phyloP scores from a whole-genome alignment of 2,888 invertebrate species.

The Fragum fragum region DNA sequence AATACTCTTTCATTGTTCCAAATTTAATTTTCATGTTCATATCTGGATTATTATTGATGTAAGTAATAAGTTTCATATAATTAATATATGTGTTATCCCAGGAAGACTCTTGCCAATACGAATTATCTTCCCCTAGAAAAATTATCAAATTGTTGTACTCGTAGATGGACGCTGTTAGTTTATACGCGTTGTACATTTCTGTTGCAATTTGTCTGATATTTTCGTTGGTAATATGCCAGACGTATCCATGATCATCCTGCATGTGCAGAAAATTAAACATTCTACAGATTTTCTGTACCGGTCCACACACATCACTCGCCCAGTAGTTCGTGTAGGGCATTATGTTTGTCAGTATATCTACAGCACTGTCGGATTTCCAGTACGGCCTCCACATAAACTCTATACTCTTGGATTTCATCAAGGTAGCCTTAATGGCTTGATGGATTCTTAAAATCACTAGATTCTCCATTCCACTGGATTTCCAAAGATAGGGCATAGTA shows the following conservation, averaged over 20 bases:
- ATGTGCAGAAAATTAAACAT: constrained; percentile 91
- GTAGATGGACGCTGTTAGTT: constrained; percentile 95
- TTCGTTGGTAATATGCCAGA: constrained; percentile 83
- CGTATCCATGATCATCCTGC: constrained; percentile 89
- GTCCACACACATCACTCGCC: constrained; percentile 98
- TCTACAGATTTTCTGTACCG: constrained; percentile 92
- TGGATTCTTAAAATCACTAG: constrained; percentile 86
- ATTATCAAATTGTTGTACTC: constrained; percentile 97
- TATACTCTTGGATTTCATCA: constrained; percentile 93
- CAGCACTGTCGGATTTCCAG: constrained; percentile 88
- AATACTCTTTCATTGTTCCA: constrained; percentile 97
- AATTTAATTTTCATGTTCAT: constrained; percentile 88
- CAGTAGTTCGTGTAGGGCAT: constrained; percentile 98
- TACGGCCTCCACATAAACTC: constrained; percentile 96
- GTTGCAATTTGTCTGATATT: constrained; percentile 95
- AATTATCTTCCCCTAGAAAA: constrained; percentile 98
- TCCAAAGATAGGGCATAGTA: constrained; percentile 84
- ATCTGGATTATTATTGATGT: constrained; percentile 94
- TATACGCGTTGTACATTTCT: constrained; percentile 94
- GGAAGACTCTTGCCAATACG: constrained; percentile 95
- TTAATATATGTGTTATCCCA: constrained; percentile 98
- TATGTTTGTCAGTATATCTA: constrained; percentile 94
- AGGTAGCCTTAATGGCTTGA: constrained; percentile 94
- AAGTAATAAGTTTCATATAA: constrained; percentile 94
- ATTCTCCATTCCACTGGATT: constrained; percentile 82